Percentiles rank a stretch among this genome's conserved stretches.
Evolutionary conservation across 2,888 invertebrate species (phyloP).

Genomic region (Acanthopleura granulata): DNA sequence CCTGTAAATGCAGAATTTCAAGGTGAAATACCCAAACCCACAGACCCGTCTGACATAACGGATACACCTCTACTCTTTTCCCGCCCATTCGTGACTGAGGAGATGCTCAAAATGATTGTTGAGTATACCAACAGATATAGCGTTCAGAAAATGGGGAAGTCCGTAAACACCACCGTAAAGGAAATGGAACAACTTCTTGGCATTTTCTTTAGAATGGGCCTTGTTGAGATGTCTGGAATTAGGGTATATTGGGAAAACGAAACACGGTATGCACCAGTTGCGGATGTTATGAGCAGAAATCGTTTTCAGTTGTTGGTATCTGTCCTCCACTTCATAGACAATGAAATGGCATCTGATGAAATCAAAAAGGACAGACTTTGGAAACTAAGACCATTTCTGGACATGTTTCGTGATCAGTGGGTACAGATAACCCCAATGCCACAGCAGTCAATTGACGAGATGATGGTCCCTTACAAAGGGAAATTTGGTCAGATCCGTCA

Average conservation of each 20-base stretch:
- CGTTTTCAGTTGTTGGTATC: constrained; percentile 26
- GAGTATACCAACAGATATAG: neutral
- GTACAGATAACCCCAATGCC: neutral
- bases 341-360: too few relatives aligned
- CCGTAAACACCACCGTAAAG: neutral
- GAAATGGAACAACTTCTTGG: neutral
- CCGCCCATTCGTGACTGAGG: too few relatives aligned
- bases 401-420: neutral
- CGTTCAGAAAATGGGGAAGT: neutral
- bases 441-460: neutral
- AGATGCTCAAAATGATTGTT: too few relatives aligned
- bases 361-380: neutral
- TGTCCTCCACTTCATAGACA: constrained; percentile 30
- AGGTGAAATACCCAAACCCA: too few relatives aligned
- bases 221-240: neutral
- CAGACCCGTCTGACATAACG: too few relatives aligned
- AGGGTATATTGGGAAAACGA: neutral
- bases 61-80: too few relatives aligned
- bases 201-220: neutral
- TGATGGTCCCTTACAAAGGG: neutral
- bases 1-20: too few relatives aligned
- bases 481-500: neutral
- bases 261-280: neutral
- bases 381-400: neutral
- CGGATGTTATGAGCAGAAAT: constrained; percentile 23